phyloP scores from a whole-genome alignment of 2,113 vertebrate species.

The Lasiurus cinereus region DNA sequence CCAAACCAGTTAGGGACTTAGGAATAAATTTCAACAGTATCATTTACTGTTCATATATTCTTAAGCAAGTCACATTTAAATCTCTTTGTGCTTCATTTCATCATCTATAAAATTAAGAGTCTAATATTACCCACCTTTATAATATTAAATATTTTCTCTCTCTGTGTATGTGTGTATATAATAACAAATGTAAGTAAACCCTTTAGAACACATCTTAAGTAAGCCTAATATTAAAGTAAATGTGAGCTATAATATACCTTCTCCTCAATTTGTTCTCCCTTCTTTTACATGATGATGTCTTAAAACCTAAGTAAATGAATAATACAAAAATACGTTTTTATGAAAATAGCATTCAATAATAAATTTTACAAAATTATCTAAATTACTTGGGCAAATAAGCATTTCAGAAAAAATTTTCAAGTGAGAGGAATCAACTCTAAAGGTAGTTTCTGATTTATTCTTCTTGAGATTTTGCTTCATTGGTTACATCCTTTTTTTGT shows the following conservation, averaged over 20 bases:
- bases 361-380: neutral
- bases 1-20: too few relatives aligned
- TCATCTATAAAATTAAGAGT: neutral
- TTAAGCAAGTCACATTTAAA: neutral
- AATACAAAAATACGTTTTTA: neutral
- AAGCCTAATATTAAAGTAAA: neutral
- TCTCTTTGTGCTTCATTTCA: neutral
- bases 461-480: neutral
- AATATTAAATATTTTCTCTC: neutral
- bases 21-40: neutral
- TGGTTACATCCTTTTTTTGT: neutral
- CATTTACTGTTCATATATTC: neutral
- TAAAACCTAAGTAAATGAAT: neutral
- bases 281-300: neutral
- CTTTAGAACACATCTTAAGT: neutral
- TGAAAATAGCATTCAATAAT: neutral
- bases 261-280: neutral
- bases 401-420: slow-evolving; percentile 1
- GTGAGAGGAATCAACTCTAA: neutral
- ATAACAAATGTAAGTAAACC: neutral
- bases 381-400: neutral
- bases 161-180: neutral
- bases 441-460: neutral
- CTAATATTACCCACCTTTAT: neutral
- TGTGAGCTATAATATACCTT: neutral